Evolutionary conservation across 2,797 vertebrate species (phyloP), one percentile per base, ranked within the genome.

Genomic region (Catamblyrhynchus diadema): DNA sequence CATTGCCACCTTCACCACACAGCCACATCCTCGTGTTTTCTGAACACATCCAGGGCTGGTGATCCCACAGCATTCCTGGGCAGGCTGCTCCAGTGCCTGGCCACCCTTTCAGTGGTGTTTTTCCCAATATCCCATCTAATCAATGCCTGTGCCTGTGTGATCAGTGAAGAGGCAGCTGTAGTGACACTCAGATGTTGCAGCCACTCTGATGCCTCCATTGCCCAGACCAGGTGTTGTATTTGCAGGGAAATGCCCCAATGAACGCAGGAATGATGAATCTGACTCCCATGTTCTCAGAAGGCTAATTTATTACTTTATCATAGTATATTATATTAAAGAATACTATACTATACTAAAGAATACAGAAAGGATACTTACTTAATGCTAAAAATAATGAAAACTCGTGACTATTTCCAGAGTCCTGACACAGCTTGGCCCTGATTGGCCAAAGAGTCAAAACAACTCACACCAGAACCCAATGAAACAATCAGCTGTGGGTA

Each of bases 1-100:
- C 64, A 13, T 8, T 51, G 37, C 37, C 64, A 9, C 22, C 37
- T 56, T 37, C 57, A n/a, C 42, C 16, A 28, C 12, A 0, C 2
- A 28, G 47, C 67, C 50, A 27, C 33, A 45, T 39, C 37, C 13
- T 9, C 0, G 0, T 33, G 42, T 15, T 9, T 25, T 15, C 9
- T 50, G 51, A 32, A 1, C 30, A 1, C 15, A 47, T 57, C 37
- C 24, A 33, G 12, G n/a, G 18, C 0, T 51, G 44, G 16, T 0
- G 5, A 27, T 65, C 12, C 51, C 22, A 4, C 22, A 44, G 32
- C 30, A 13, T 41, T 24, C 44, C 37, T 59, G 57, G 50, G n/a
- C 37, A 57, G 71, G n/a, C 71, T 77, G 17, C 25, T 57, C 28
- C n/a, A 14, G 28, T 44, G 48, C 56, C 56, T 69, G 35, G 2